phyloP scores from a whole-genome alignment of 2,113 vertebrate genomes.

The Seriola dumerili region DNA sequence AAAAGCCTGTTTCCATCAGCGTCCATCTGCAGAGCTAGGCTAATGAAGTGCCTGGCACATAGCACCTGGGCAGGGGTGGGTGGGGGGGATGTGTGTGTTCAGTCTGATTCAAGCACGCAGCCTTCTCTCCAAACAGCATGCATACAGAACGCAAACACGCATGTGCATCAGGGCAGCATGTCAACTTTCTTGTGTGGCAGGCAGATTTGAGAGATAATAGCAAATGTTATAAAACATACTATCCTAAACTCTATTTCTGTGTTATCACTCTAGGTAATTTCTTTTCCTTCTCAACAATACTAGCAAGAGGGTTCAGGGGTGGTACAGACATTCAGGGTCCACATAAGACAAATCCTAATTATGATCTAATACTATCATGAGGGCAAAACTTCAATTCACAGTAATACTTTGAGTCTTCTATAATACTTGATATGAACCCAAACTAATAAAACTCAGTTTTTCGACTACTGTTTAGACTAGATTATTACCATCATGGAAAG shows the following conservation, averaged over 20 bases:
- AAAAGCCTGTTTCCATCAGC: slow-evolving; percentile 87
- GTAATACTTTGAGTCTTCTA: neutral
- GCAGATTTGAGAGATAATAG: neutral
- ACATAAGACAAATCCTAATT: neutral
- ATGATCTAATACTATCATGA: neutral
- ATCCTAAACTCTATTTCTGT: neutral
- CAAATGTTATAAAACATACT: neutral
- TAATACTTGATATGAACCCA: neutral
- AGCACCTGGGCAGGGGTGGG: slow-evolving; percentile 65
- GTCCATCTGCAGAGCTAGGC: slow-evolving; percentile 89
- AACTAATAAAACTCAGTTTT: neutral
- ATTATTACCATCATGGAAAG: slow-evolving; percentile 1
- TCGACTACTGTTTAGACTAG: neutral
- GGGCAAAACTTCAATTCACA: neutral
- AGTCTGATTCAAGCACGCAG: slow-evolving; percentile 8
- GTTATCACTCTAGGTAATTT: no score
- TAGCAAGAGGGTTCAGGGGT: neutral
- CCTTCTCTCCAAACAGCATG: neutral
- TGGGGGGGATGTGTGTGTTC: slow-evolving; percentile 27
- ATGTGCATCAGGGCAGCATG: neutral
- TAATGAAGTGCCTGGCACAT: slow-evolving; percentile 88
- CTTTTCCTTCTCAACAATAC: no score
- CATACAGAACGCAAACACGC: neutral
- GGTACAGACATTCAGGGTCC: neutral
- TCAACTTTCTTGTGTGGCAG: neutral